phyloP scores from a whole-genome alignment of 2,113 vertebrate species.

The Cariama cristata region DNA sequence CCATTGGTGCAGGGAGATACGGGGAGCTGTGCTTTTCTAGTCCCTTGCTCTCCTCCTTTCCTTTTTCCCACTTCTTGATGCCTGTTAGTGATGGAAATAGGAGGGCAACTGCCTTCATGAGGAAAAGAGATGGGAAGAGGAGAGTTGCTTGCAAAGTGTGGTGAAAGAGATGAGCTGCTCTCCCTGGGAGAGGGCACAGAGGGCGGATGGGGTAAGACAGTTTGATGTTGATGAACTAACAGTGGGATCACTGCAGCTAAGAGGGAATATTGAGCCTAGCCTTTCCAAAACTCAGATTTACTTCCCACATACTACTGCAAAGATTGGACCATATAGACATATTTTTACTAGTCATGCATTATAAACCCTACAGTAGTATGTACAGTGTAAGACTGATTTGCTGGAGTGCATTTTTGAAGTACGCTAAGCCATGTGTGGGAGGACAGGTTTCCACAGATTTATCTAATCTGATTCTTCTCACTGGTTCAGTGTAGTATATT shows the following conservation, averaged over 20 bases:
- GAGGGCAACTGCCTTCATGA: not conserved
- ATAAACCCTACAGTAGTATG: not conserved
- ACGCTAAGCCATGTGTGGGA: not conserved
- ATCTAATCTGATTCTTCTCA: not conserved
- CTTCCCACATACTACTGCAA: not conserved
- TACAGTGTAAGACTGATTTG: not conserved
- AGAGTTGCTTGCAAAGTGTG: not conserved
- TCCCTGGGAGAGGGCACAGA: not conserved
- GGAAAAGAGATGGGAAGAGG: not conserved
- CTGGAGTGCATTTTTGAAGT: not conserved
- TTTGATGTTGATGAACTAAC: not conserved
- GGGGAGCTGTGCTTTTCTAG: not conserved
- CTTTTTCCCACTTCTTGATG: not conserved
- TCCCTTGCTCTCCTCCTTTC: not conserved
- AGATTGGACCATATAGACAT: not conserved
- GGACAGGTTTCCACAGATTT: not conserved
- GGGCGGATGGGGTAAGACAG: no score
- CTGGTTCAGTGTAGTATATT: not conserved
- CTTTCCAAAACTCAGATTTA: not conserved
- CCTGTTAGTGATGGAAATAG: not conserved
- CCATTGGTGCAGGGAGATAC: rapidly evolving
- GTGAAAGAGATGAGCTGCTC: not conserved
- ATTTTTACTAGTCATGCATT: not conserved
- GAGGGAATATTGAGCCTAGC: not conserved
- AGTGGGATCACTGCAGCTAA: not conserved